phyloP scores from a whole-genome alignment of 2,113 vertebrate genomes.

The Pachyramphus minor region DNA sequence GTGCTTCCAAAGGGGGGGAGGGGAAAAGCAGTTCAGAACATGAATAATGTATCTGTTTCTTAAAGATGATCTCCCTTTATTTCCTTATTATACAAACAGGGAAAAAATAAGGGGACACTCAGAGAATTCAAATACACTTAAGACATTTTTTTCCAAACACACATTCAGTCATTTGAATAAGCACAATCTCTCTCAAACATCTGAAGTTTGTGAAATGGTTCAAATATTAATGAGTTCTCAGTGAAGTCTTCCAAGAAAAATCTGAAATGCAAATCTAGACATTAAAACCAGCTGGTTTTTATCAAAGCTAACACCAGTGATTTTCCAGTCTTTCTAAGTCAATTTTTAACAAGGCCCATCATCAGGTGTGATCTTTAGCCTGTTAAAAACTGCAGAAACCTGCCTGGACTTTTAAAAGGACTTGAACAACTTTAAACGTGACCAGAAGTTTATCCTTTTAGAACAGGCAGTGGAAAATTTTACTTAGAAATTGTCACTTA shows the following conservation, averaged over 20 bases:
- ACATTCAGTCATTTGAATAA: background rate
- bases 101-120: background rate
- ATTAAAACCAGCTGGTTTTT: background rate
- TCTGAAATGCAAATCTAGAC: background rate
- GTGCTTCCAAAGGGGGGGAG: background rate
- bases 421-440: background rate
- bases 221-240: background rate
- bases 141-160: background rate
- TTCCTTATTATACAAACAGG: background rate
- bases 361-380: background rate
- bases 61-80: background rate
- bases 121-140: background rate
- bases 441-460: background rate
- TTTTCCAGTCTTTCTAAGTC: background rate
- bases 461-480: background rate
- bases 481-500: background rate
- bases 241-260: background rate
- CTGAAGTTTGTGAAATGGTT: background rate
- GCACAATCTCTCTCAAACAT: background rate
- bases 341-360: background rate
- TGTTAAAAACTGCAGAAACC: background rate
- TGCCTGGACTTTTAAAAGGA: background rate
- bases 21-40: background rate
- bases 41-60: background rate
- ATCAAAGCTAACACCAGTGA: background rate